These are phyloP conservation scores for Elegia similella DNA, from an alignment of 2,888 invertebrate genomes.

Conservation along the genomic window DNA sequence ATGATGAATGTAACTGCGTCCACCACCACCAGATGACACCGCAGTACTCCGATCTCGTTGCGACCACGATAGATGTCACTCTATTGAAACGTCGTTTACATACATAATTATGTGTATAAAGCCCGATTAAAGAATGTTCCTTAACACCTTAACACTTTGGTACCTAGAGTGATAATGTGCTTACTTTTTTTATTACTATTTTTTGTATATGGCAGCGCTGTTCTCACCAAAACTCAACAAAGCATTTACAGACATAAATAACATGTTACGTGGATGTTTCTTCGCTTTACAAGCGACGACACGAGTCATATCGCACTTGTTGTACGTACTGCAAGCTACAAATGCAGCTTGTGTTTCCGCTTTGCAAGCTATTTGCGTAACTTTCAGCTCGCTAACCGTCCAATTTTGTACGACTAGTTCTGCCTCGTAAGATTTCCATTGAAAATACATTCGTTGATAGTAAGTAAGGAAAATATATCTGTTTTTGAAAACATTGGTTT, in stretches of 20 bases:
- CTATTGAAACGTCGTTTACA: too few relatives aligned
- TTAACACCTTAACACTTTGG: too few relatives aligned
- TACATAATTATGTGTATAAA: too few relatives aligned
- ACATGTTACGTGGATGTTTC: slow-evolving; percentile 3
- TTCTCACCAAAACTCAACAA: background rate
- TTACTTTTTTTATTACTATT: too few relatives aligned
- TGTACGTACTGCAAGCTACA: slow-evolving; percentile 13
- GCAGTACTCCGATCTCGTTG: too few relatives aligned
- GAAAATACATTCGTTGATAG: background rate
- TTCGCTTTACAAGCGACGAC: background rate
- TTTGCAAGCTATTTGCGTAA: slow-evolving; percentile 22
- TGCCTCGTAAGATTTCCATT: background rate
- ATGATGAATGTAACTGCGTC: too few relatives aligned
- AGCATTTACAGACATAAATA: slow-evolving; percentile 3
- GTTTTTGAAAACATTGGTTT: too few relatives aligned
- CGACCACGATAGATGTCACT: too few relatives aligned
- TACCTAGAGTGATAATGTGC: too few relatives aligned
- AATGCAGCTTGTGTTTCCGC: slow-evolving; percentile 21
- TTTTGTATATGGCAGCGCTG: background rate
- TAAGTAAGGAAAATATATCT: too few relatives aligned
- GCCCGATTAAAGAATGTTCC: too few relatives aligned
- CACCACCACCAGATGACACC: too few relatives aligned
- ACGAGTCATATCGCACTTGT: slow-evolving; percentile 15
- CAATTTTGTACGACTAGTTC: background rate
- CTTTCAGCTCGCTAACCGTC: slow-evolving; percentile 11